A percentile compares a stretch with the other conserved stretches of the same genome.
phyloP scores from a whole-genome alignment of 64 coral and sea anemone species.

The Pocillopora verrucosa region DNA sequence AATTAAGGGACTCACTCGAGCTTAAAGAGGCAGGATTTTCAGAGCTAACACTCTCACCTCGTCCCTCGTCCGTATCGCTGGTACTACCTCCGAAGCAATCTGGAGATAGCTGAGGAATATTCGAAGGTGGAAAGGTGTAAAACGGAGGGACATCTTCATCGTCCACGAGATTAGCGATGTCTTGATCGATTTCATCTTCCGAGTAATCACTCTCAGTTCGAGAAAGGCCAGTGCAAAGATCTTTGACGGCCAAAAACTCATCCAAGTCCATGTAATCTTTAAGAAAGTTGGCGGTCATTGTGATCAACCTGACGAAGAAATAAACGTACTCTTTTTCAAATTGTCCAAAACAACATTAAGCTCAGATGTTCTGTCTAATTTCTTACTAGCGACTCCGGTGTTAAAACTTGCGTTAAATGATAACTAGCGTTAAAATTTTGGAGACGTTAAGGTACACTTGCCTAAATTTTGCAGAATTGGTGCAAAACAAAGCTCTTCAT shows the following conservation, averaged over 20 bases:
- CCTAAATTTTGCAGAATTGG: too few species aligned
- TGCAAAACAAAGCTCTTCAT: too few species aligned
- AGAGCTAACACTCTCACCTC: slow-evolving; percentile 33
- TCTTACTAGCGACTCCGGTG: too few species aligned
- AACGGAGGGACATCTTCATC: neutral
- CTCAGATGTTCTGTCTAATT: neutral
- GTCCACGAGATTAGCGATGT: slow-evolving; percentile 1
- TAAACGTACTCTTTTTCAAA: too few species aligned
- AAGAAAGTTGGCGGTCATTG: slow-evolving; percentile 23
- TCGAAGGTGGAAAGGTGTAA: neutral
- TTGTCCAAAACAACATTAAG: neutral
- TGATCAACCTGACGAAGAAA: neutral
- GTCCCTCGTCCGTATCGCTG: slow-evolving; percentile 20
- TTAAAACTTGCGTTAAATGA: too few species aligned
- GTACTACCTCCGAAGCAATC: neutral
- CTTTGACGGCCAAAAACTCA: slow-evolving; percentile 51
- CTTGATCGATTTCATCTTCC: slow-evolving; percentile 43
- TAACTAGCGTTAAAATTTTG: too few species aligned
- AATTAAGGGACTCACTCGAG: neutral
- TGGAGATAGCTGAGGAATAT: neutral
- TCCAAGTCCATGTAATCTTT: slow-evolving; percentile 72
- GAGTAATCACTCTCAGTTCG: slow-evolving; percentile 56
- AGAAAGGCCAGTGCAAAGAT: slow-evolving; percentile 34
- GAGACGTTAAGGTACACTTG: too few species aligned
- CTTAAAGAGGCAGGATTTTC: slow-evolving; percentile 2